Evolutionary conservation across 2,797 vertebrate species (phyloP).

Genomic region (Phataginus tetradactyla): DNA sequence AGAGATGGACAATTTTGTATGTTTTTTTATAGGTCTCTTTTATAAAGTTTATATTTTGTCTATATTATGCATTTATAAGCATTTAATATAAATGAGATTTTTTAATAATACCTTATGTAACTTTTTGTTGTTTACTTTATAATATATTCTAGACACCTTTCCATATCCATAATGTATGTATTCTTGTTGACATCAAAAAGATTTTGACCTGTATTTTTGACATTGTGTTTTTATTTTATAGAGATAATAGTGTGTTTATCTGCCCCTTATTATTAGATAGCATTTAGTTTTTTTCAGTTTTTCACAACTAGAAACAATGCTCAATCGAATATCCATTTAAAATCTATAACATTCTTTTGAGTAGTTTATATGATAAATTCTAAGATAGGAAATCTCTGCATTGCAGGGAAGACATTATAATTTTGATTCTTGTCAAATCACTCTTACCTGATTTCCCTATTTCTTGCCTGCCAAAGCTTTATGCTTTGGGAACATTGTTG

Average conservation of each 20-base stretch:
- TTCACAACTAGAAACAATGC: background rate
- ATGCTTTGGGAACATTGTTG: conserved; percentile 40
- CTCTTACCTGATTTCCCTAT: background rate
- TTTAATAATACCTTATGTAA: background rate
- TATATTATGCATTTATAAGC: background rate
- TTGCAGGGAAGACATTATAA: conserved; percentile 2
- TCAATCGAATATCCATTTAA: background rate
- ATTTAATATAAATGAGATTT: conserved; percentile 11
- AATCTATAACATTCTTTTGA: conserved; percentile 3
- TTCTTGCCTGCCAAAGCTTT: conserved; percentile 10
- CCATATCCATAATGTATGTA: background rate
- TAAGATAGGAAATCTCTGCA: conserved; percentile 12
- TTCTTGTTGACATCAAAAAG: background rate
- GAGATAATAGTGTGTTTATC: background rate
- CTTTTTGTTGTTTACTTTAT: background rate
- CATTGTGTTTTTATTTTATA: background rate
- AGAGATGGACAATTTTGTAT: conserved; percentile 14
- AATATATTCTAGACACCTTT: background rate
- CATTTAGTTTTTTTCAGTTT: background rate
- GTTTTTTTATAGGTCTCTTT: background rate
- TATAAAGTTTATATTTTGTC: conserved; percentile 35
- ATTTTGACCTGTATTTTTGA: background rate
- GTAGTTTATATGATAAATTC: conserved; percentile 31
- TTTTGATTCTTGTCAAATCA: conserved; percentile 4
- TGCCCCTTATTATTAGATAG: background rate